Conservation (phyloP, 2,797 vertebrate species). For the Myotis findleyi region DNA sequence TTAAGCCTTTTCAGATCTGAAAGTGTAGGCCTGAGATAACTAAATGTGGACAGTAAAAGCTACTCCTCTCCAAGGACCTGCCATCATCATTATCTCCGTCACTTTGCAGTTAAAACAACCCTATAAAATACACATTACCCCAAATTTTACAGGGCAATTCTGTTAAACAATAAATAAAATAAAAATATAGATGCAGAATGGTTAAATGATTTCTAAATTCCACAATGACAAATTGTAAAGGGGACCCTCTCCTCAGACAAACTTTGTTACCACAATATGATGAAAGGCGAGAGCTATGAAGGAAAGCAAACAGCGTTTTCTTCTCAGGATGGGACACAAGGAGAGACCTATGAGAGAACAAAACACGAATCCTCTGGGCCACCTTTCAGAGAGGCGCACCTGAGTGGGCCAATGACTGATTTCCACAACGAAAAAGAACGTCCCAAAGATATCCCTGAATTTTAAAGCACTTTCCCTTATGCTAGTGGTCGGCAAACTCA, state of each 20-base stretch:
- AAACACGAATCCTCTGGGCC: background rate
- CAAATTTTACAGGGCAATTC: background rate
- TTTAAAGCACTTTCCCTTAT: background rate
- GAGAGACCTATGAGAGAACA: background rate
- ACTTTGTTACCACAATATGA: constrained; percentile 5
- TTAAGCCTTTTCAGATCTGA: background rate
- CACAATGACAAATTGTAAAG: background rate
- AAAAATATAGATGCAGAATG: background rate
- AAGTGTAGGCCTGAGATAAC: background rate
- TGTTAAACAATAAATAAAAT: background rate
- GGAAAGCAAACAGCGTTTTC: background rate
- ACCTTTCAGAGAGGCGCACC: background rate
- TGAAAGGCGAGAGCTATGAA: background rate
- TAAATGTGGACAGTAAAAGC: background rate
- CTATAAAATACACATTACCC: background rate
- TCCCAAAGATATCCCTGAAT: background rate
- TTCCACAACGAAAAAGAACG: background rate
- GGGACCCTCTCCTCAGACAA: background rate
- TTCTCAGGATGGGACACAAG: background rate
- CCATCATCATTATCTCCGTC: background rate
- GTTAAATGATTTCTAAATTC: constrained; percentile 37
- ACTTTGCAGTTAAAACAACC: background rate
- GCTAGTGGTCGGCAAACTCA: too few species aligned
- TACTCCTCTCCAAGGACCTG: background rate
- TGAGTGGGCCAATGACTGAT: background rate